A percentile compares a stretch with the other conserved stretches of the same genome.
Evolutionary conservation across 2,888 invertebrate genomes (phyloP).

Genomic region (Malthinus flaveolus): DNA sequence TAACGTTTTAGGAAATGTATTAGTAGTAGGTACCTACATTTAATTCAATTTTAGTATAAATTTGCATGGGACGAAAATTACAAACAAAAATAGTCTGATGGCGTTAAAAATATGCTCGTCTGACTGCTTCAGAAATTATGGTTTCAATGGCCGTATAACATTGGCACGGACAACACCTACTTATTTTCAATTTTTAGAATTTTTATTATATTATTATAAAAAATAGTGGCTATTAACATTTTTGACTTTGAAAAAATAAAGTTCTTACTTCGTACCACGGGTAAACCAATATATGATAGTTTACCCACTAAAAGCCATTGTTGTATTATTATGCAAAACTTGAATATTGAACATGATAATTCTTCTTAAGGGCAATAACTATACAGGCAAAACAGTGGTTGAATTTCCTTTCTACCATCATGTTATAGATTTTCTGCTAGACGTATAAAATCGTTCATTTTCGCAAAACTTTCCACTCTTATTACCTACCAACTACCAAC

Average conservation of each 20-base stretch:
- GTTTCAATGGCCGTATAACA: constrained; percentile 25
- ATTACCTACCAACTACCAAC: constrained; percentile 16
- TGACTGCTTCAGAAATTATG: constrained; percentile 13
- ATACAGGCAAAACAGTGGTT: no score
- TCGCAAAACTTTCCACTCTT: constrained; percentile 20
- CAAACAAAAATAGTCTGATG: no score
- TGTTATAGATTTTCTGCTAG: background rate
- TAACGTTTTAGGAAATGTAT: background rate
- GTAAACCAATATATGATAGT: no score
- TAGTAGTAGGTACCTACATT: no score
- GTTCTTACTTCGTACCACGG: background rate
- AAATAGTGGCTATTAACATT: background rate
- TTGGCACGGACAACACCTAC: constrained; percentile 22
- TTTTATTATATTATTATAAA: background rate
- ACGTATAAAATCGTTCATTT: constrained; percentile 15
- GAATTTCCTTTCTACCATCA: no score
- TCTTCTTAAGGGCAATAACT: no score
- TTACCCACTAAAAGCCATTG: no score
- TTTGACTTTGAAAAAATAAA: background rate
- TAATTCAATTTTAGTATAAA: background rate
- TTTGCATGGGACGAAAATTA: background rate
- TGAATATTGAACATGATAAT: no score
- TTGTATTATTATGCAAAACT: no score
- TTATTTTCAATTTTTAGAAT: background rate
- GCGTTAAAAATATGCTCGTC: constrained; percentile 19